Evolutionary conservation across 1,140 invertebrate species (phyloP).

Genomic region (Callitettix versicolor): DNA sequence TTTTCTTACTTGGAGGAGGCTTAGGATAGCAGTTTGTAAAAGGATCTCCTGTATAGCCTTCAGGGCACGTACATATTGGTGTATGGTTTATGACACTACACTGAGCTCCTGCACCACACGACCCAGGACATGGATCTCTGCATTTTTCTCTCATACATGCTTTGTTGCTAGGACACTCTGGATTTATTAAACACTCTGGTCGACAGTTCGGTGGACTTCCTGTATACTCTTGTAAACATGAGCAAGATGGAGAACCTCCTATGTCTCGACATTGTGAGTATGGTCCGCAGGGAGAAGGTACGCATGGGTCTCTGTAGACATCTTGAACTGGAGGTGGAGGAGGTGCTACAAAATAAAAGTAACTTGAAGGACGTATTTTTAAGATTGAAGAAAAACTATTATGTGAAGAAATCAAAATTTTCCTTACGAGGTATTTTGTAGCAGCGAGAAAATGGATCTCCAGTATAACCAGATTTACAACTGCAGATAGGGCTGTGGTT

Average conservation of each 20-base stretch:
- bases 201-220: conserved; percentile 37
- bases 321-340: conserved; percentile 21
- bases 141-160: conserved; percentile 34
- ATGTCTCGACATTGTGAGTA: conserved; percentile 39
- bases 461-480: conserved; percentile 50
- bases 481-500: conserved; percentile 69
- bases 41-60: conserved; percentile 40
- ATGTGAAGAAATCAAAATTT: background rate
- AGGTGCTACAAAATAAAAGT: conserved; percentile 14
- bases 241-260: conserved; percentile 32
- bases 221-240: conserved; percentile 32
- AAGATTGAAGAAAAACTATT: background rate
- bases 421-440: conserved; percentile 21
- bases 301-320: conserved; percentile 32
- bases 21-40: conserved; percentile 33
- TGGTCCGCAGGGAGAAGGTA: conserved; percentile 42
- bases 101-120: conserved; percentile 34
- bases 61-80: conserved; percentile 35
- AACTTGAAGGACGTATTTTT: background rate
- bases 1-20: conserved; percentile 32
- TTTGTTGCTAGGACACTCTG: conserved; percentile 31
- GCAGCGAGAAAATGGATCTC: conserved; percentile 55
- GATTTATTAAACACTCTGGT: conserved; percentile 35
- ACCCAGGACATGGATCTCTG: conserved; percentile 33
- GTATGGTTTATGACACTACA: conserved; percentile 39